A percentile compares a stretch with the other conserved stretches of the same genome.
These are phyloP conservation scores for Leptinotarsa juncta DNA, from an alignment of 2,888 invertebrate species.

Conservation along the genomic window DNA sequence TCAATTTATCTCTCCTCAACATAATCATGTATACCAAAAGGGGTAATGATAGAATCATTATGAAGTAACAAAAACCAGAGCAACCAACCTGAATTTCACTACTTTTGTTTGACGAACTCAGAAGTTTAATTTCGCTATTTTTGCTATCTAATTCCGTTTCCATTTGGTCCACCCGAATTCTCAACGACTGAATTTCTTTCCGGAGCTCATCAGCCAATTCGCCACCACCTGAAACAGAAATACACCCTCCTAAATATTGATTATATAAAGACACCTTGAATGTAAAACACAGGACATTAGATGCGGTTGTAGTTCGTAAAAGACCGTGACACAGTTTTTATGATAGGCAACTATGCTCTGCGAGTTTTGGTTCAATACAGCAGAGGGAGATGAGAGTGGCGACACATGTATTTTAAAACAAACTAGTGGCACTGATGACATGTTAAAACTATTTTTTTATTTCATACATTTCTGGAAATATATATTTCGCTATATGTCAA, in stretches of 20 bases:
- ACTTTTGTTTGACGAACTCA: constrained; percentile 65
- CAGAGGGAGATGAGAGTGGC: too few relatives aligned
- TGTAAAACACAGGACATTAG: too few relatives aligned
- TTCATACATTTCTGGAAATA: too few relatives aligned
- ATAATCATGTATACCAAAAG: not conserved
- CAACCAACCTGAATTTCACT: constrained; percentile 54
- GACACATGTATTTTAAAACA: too few relatives aligned
- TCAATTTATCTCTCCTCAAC: not conserved
- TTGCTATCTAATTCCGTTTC: constrained; percentile 85
- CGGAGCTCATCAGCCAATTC: constrained; percentile 83
- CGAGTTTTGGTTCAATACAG: too few relatives aligned
- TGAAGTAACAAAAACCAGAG: not conserved
- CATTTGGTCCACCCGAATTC: constrained; percentile 84
- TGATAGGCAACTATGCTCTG: too few relatives aligned
- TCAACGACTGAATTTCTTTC: constrained; percentile 77
- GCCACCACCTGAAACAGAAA: constrained; percentile 66
- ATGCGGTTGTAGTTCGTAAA: too few relatives aligned
- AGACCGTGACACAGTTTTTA: too few relatives aligned
- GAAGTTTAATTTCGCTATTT: constrained; percentile 82
- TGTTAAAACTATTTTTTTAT: too few relatives aligned
- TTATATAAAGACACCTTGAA: too few relatives aligned
- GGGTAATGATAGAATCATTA: not conserved
- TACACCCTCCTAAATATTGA: not conserved
- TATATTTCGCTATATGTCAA: too few relatives aligned
- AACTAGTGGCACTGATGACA: too few relatives aligned